A percentile compares a stretch with the other conserved stretches of the same genome.
These are phyloP conservation scores for Lissonota sp. DNA, from an alignment of 2,888 invertebrate species.

Conservation along the genomic window DNA sequence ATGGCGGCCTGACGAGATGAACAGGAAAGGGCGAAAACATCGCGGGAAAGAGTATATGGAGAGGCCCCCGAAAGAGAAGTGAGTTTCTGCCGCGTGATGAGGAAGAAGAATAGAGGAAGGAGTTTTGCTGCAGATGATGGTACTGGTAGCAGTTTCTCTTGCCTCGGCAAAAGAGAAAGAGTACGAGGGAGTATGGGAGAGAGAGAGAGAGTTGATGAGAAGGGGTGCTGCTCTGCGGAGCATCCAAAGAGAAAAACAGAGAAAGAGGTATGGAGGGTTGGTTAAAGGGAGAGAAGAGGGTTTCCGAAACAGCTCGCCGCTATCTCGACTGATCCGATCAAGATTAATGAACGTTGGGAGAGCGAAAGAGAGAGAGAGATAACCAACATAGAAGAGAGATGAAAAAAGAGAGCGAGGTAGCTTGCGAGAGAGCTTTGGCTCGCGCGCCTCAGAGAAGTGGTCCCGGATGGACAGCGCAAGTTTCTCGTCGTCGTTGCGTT, in stretches of 20 bases:
- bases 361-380: constrained; percentile 45
- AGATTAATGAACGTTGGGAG: constrained; percentile 86
- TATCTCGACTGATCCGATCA: constrained; percentile 83
- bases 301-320: constrained; percentile 84
- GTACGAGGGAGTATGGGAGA: constrained; percentile 1
- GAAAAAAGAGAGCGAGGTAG: constrained; percentile 19
- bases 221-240: constrained; percentile 69
- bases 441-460: constrained; percentile 20
- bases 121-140: constrained; percentile 59
- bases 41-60: constrained; percentile 65
- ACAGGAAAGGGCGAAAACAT: constrained; percentile 56
- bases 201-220: constrained; percentile 67
- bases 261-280: constrained; percentile 68
- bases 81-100: constrained; percentile 59
- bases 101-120: constrained; percentile 56
- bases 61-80: constrained; percentile 59
- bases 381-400: constrained; percentile 25
- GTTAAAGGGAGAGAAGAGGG: constrained; percentile 78
- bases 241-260: constrained; percentile 25
- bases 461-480: constrained; percentile 52
- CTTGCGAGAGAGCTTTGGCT: constrained; percentile 48
- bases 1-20: constrained; percentile 55
- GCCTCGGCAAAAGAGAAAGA: constrained; percentile 42
- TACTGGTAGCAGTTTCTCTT: constrained; percentile 62
- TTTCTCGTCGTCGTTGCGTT: constrained; percentile 49